These are phyloP conservation scores for Passer montanus DNA, from an alignment of 2,113 vertebrate species.

Conservation along the genomic window DNA sequence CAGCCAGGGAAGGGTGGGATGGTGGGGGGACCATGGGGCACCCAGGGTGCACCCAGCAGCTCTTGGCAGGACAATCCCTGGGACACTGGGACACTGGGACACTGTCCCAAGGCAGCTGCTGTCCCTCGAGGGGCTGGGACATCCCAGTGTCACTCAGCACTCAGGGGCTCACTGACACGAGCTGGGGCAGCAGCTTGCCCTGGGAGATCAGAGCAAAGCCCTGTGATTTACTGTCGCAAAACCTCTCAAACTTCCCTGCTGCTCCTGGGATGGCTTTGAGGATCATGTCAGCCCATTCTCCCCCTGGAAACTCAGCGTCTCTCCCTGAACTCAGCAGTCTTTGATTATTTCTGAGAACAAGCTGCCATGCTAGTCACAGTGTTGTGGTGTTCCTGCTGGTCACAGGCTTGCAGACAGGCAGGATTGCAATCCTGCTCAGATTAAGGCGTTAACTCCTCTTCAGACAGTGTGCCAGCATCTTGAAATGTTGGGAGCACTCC, in stretches of 20 bases:
- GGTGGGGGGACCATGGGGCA: background rate
- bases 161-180: background rate
- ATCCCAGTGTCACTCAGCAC: background rate
- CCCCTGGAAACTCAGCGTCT: background rate
- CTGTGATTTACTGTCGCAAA: background rate
- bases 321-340: background rate
- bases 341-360: background rate
- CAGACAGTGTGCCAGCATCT: background rate
- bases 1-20: background rate
- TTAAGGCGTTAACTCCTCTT: background rate
- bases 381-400: background rate
- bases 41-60: background rate
- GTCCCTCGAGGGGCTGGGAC: background rate
- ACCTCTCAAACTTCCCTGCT: background rate
- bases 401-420: background rate
- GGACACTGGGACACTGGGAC: rapidly evolving
- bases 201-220: background rate
- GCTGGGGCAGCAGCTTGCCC: background rate
- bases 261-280: background rate
- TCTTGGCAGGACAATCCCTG: background rate
- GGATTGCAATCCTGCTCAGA: background rate
- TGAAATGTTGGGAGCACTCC: background rate
- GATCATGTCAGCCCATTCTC: background rate
- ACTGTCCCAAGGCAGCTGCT: rapidly evolving
- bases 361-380: background rate